phyloP scores from a whole-genome alignment of 2,888 invertebrate species.

The Helleia helle region DNA sequence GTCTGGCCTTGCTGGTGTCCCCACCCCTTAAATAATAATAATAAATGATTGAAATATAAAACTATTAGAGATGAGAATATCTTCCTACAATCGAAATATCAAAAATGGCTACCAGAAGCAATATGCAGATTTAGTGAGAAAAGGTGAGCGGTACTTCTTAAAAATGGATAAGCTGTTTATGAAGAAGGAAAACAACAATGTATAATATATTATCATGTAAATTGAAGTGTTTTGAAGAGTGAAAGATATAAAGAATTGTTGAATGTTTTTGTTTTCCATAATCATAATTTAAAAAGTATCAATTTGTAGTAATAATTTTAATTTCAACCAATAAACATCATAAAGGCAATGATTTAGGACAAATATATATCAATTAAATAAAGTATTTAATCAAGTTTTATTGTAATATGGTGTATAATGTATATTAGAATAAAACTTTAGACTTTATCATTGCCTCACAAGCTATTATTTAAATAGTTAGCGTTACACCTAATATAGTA shows the following conservation, averaged over 20 bases:
- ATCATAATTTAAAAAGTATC: background rate
- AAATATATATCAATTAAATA: too few species aligned
- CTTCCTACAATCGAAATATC: too few species aligned
- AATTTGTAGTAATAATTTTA: conserved; percentile 3
- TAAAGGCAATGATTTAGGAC: background rate
- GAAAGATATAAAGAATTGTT: background rate
- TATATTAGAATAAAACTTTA: too few species aligned
- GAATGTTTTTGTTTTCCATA: conserved; percentile 6
- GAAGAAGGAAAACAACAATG: conserved; percentile 9
- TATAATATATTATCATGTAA: background rate
- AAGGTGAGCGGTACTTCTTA: conserved; percentile 4
- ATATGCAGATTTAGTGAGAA: background rate
- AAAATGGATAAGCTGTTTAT: conserved; percentile 5
- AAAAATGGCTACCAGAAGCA: background rate
- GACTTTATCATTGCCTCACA: background rate
- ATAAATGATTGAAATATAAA: too few species aligned
- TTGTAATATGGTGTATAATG: too few species aligned
- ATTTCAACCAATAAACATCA: conserved; percentile 11
- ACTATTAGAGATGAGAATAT: too few species aligned
- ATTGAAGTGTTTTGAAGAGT: too few species aligned
- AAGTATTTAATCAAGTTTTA: too few species aligned
- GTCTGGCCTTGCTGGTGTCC: too few species aligned
- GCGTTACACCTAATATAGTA: background rate
- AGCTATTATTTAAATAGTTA: background rate
- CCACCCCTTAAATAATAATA: too few species aligned